phyloP scores from a whole-genome alignment of 2,797 vertebrate species.

The Enteromius afrohamiltoni region DNA sequence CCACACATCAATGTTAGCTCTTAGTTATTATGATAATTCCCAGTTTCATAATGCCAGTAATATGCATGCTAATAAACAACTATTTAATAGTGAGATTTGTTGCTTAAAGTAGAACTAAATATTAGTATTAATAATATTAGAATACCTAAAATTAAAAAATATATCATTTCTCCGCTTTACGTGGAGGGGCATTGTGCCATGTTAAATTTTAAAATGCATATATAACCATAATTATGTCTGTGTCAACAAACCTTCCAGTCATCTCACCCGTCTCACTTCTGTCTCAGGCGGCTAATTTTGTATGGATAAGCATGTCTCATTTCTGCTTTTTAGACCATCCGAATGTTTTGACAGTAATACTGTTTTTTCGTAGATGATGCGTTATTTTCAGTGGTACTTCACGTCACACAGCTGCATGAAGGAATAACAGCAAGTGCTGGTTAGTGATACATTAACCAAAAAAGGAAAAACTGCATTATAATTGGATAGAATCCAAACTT shows the following conservation, averaged over 20 bases:
- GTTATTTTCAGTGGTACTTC: background rate
- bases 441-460: background rate
- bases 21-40: too few species aligned
- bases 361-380: background rate
- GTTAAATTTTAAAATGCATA: background rate
- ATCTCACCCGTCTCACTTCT: background rate
- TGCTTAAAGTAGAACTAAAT: background rate
- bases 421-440: background rate
- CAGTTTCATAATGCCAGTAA: background rate
- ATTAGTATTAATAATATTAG: background rate
- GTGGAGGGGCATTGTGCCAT: background rate
- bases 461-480: background rate
- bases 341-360: background rate
- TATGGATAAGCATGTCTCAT: background rate
- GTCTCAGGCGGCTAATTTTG: background rate
- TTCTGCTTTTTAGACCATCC: background rate
- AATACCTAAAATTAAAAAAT: background rate
- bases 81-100: background rate
- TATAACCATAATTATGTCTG: background rate
- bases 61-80: background rate
- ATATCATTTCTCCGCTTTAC: too few species aligned
- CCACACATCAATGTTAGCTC: too few species aligned
- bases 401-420: background rate
- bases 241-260: background rate
- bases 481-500: background rate